Evolutionary conservation across 2,113 vertebrate genomes (phyloP), one percentile per base, ranked within the genome.

Genomic region (Campylomormyrus tamandua): DNA sequence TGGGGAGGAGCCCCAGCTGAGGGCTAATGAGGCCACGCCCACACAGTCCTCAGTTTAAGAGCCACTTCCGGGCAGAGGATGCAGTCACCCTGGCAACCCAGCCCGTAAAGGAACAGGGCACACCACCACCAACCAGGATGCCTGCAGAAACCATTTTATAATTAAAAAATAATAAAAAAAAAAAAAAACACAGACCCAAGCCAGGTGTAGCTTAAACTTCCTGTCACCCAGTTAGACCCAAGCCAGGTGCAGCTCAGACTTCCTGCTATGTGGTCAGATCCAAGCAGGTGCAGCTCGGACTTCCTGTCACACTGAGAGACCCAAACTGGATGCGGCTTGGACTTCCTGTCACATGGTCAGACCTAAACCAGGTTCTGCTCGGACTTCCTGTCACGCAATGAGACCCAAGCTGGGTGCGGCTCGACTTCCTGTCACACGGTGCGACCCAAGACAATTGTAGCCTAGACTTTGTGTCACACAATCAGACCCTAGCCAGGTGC

Each of bases 1-100:
- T 87, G 93, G 90, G 80, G 90, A 93, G 93, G 88, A 88, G 52
- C 52, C 31, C 35, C 11, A 35, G 4, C 91, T 93, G 92, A 58
- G 88, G 91, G 91, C 84, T 92, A 93, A 93, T 88, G 74, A 93
- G 91, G 90, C 83, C 87, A 84, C 49, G 9, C 66, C 45, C 35
- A 77, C 24, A 80, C 85, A 74, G 88, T 90, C 77, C 80, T 17
- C 58, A 35, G 24, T 89, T 80, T 48, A 21, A 89, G 46, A 89
- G 46, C 66, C 45, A 24, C 46, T 48, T 48, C n/a, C 39, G 45
- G 88, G 27, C 24, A 31, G 42, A 46, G 74, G 74, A 17, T 42
- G 58, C 17, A 42, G 88, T 27, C 24, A 31, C 35, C 62, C 9
- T 48, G 45, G 39, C 42, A 88, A 88, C 52, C 10, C 11, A 62